Conservation (phyloP, 2,113 vertebrate species). For the Gavialis gangeticus region DNA sequence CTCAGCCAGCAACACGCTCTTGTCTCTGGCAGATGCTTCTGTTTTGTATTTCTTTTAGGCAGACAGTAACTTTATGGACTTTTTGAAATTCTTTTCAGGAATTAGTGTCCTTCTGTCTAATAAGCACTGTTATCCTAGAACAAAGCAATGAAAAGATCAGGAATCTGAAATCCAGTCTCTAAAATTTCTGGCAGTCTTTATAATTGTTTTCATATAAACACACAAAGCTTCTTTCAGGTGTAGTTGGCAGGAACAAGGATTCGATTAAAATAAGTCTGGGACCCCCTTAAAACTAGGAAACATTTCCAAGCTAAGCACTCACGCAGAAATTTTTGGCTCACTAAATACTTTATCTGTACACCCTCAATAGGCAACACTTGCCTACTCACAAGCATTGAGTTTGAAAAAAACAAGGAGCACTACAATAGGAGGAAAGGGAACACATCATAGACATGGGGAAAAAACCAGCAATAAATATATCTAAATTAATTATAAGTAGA, state of each 20-base stretch:
- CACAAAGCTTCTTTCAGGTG: slow-evolving; percentile 51
- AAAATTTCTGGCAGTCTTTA: slow-evolving; percentile 60
- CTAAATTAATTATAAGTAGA: neutral
- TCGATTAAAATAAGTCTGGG: slow-evolving; percentile 18
- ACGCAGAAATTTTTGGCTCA: slow-evolving; percentile 61
- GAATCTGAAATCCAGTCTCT: slow-evolving; percentile 58
- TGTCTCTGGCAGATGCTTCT: slow-evolving; percentile 75
- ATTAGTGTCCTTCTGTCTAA: slow-evolving; percentile 74
- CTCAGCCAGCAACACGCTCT: slow-evolving; percentile 74
- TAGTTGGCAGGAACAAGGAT: slow-evolving; percentile 49
- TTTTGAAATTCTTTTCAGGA: slow-evolving; percentile 77
- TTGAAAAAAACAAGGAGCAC: slow-evolving; percentile 27
- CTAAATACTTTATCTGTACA: slow-evolving; percentile 57
- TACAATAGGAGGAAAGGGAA: slow-evolving; percentile 7
- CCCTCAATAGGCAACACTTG: slow-evolving; percentile 50
- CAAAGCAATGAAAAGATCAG: slow-evolving; percentile 73
- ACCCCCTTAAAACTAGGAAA: slow-evolving; percentile 57
- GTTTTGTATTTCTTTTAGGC: slow-evolving; percentile 70
- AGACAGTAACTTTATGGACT: slow-evolving; percentile 69
- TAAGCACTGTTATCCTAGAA: slow-evolving; percentile 60
- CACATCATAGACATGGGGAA: slow-evolving; percentile 12
- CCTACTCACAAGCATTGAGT: slow-evolving; percentile 39
- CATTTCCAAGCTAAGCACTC: slow-evolving; percentile 40
- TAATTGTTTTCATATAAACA: slow-evolving; percentile 35
- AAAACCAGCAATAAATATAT: slow-evolving; percentile 27